Base-by-base conservation (phyloP, 2,797 vertebrate genomes). In the Chrosomus eos region DNA sequence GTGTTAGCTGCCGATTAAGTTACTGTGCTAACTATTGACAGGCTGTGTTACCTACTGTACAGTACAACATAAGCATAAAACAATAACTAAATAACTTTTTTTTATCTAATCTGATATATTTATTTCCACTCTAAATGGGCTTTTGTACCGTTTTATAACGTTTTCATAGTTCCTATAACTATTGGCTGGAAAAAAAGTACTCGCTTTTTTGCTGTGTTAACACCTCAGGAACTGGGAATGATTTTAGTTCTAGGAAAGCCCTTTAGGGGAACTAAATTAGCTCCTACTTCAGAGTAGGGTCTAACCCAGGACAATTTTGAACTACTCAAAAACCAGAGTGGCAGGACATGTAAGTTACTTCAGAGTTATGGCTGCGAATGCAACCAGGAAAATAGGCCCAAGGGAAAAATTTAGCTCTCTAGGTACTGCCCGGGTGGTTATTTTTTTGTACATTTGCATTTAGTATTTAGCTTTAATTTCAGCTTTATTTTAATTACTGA, bases 81-180 rank as follows among this genome's bases (percentile, higher is more conserved):
- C 75, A 43, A 77, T 40, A 28, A 26, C 0, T 55, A 36, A 23
- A 58, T 58, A n/a, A 5, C 4, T 9, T 18, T 58, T 58, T 31
- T 75, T 43, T 28, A 36, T 11, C 31, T 14, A 55, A n/a, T 31
- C 5, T 18, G 16, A 19, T 73, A 48, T 9, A 11, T 55, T 9
- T 36, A 75, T 55, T 55, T 58, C 7, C 23, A 33, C 73, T 73
- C 8, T 31, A 73, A 18, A 64, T 14, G 7, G 3, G 28, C 62
- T 18, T 64, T 64, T 16, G 16, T 31, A 64, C 3, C 6, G 0
- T n/a, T n/a, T n/a, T n/a, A n/a, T n/a, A 18, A 18, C 3, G 0
- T 64, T 18, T 31, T 64, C 28, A 31, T 31, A 31, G 2, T 64
- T 7, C 2, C 3, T 31, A 31, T 62, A 28, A 28, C 26, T 62